A percentile compares a stretch with the other conserved stretches of the same genome.
Evolutionary conservation across 2,888 invertebrate genomes (phyloP).

Genomic region (Acanthopleura granulata): DNA sequence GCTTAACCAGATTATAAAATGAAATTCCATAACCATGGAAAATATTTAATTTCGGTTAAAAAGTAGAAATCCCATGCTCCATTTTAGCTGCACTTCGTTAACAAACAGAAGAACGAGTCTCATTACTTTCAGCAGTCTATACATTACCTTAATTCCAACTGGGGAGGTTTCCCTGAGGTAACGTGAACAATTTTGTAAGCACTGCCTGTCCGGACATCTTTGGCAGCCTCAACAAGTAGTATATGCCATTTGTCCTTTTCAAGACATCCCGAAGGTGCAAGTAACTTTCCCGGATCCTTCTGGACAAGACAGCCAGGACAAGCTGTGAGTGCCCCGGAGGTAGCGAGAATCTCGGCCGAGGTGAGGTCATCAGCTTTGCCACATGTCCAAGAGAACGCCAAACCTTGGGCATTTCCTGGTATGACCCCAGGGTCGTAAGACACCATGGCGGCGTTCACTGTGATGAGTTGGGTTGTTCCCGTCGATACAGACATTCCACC

Average conservation of each 20-base stretch:
- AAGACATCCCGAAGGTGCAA: neutral
- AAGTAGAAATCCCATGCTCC: too few species aligned
- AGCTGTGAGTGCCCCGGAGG: neutral
- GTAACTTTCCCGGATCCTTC: neutral
- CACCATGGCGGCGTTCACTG: neutral
- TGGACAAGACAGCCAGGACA: neutral
- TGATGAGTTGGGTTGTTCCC: neutral
- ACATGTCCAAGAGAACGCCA: neutral
- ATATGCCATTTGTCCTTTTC: neutral
- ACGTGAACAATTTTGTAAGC: neutral
- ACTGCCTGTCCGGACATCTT: neutral
- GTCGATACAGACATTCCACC: neutral
- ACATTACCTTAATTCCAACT: neutral
- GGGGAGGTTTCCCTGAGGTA: neutral
- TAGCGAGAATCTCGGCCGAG: neutral
- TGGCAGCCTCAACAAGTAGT: neutral
- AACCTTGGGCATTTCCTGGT: neutral
- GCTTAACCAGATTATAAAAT: too few species aligned
- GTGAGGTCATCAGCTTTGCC: neutral
- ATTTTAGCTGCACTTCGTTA: too few species aligned
- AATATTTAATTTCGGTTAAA: too few species aligned
- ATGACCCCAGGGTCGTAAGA: neutral
- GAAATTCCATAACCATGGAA: too few species aligned
- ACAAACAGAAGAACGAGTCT: too few species aligned
- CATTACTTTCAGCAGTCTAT: neutral